Base-by-base conservation (phyloP, 2,888 invertebrate genomes). In the Eupelmus urozonus region DNA sequence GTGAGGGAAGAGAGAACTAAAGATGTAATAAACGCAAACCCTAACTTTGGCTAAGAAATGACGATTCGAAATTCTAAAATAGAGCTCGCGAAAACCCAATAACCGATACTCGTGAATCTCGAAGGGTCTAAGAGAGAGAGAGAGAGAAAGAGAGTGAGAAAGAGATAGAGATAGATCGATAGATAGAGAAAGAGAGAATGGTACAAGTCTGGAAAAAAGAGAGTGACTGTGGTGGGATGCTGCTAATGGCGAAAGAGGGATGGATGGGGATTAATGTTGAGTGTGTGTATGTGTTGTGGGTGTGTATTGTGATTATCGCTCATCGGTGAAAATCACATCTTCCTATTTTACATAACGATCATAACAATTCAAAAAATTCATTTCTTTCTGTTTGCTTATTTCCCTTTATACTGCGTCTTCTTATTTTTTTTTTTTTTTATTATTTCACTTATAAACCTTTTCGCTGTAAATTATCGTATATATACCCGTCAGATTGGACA, bases 11-110 rank as follows among this genome's bases (percentile, higher is more conserved):
- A 53, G 16, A 53, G 5, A 51, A 80, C 3, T 4, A 53, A 20
- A 53, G 4, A 80, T 4, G 3, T 20, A 7, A 53, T 69, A 80
- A 74, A 67, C 67, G 77, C 82, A 81, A 83, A 83, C 82, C 82
- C 86, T 86, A 87, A 85, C 87, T 88, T 88, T 88, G 88, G 87
- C 87, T 87, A 88, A 86, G 81, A 85, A 85, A 82, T 82, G 82
- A 86, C 73, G 27, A 80, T 65, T 71, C 62, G 34, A 70, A 76
- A 11, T 27, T 62, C n/a, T 40, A 45, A 34, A 11, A 49, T 34
- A 4, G 20, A 34, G 20, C 1, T 34, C 16, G 23, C 27, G 7
- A 25, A 34, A 2, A 20, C 53, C 20, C 4, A 2, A 11, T 3
- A 49, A 20, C 49, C 18, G 27, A 23, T 7, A 42, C 42, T n/a